These are phyloP conservation scores for Desoria tigrina DNA, from an alignment of 2,888 invertebrate genomes.

Conservation along the genomic window DNA sequence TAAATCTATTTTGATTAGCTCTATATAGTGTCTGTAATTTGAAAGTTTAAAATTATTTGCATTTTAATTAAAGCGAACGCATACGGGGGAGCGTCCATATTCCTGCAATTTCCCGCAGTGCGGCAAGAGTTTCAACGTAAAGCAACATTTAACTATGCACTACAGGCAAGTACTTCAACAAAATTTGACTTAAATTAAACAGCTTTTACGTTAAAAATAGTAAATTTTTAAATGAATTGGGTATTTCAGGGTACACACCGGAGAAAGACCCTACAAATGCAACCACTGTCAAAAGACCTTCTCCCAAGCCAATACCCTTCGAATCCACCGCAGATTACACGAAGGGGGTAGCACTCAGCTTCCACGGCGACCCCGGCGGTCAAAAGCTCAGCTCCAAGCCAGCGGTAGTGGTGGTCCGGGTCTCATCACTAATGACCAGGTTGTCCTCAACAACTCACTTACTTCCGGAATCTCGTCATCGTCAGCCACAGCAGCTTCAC, in stretches of 20 bases:
- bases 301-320: neutral
- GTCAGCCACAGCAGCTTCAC: no score
- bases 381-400: neutral
- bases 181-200: slow-evolving; percentile 52
- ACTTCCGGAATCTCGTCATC: no score
- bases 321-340: neutral
- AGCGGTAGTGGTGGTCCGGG: neutral
- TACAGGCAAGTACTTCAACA: no score
- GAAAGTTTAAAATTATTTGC: no score
- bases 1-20: no score
- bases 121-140: slow-evolving; percentile 19
- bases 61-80: no score
- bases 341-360: neutral
- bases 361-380: neutral
- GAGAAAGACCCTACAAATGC: slow-evolving; percentile 5
- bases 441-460: neutral
- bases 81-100: slow-evolving; percentile 21
- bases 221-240: no score
- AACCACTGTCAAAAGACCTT: neutral
- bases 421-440: neutral
- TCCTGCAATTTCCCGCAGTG: slow-evolving; percentile 8
- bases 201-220: slow-evolving; percentile 56
- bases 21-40: no score
- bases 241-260: slow-evolving; percentile 20
- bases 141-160: slow-evolving; percentile 20